Conservation (phyloP, 2,888 invertebrate species). For the Drosophila mercatorum region DNA sequence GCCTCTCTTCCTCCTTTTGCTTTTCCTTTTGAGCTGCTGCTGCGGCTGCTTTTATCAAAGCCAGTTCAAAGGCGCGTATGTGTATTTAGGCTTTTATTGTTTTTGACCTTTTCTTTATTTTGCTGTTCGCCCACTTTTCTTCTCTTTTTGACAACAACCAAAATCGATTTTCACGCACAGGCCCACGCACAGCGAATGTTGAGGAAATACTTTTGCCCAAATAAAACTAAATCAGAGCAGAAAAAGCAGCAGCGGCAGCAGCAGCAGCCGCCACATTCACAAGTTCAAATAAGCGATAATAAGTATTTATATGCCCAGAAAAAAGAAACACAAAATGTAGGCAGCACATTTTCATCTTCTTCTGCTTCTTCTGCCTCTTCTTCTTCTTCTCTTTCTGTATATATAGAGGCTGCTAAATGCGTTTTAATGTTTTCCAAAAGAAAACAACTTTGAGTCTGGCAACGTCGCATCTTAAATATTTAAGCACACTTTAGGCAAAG, state of each 20-base stretch:
- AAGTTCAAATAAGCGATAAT: conserved; percentile 81
- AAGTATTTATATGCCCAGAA: conserved; percentile 74
- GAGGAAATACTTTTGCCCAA: conserved; percentile 50
- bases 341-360: conserved; percentile 29
- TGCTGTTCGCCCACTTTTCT: conserved; percentile 12
- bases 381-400: not conserved
- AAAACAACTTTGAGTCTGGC: conserved; percentile 55
- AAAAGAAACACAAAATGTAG: conserved; percentile 27
- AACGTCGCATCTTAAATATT: conserved; percentile 68
- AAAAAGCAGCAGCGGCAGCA: conserved; percentile 18
- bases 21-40: conserved; percentile 24
- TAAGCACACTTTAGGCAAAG: conserved; percentile 69
- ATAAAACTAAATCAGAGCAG: conserved; percentile 66
- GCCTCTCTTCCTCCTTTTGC: not conserved
- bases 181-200: conserved; percentile 33
- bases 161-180: conserved; percentile 66
- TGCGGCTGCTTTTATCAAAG: conserved; percentile 67
- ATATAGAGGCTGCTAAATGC: conserved; percentile 69
- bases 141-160: conserved; percentile 49
- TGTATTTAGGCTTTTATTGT: conserved; percentile 81
- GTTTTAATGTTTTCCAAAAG: conserved; percentile 71
- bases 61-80: conserved; percentile 79
- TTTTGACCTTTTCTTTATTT: conserved; percentile 71
- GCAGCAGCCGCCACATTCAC: conserved; percentile 51
- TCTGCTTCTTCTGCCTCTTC: not conserved